Percentiles rank a stretch among this genome's conserved stretches.
Evolutionary conservation across 2,888 invertebrate genomes (phyloP).

Genomic region (Nebria salina): DNA sequence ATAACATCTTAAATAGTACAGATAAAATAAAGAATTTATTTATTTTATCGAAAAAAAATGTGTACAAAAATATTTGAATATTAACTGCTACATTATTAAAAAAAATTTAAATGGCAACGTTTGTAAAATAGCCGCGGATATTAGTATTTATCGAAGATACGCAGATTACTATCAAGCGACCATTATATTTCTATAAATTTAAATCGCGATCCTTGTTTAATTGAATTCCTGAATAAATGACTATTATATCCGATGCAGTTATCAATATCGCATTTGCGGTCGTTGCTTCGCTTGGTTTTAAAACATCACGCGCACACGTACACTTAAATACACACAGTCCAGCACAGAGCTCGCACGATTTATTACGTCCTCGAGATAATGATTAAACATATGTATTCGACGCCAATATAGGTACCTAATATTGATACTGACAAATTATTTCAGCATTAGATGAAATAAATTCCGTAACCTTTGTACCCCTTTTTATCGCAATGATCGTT

Average conservation of each 20-base stretch:
- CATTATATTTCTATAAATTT: conserved; percentile 42
- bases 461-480: conserved; percentile 5
- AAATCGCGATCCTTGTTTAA: conserved; percentile 42
- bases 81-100: not conserved
- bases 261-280: conserved; percentile 46
- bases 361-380: not conserved
- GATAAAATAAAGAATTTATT: not conserved
- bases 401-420: not conserved
- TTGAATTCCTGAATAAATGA: conserved; percentile 45
- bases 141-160: conserved; percentile 37
- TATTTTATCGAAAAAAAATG: not conserved
- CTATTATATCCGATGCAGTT: conserved; percentile 43
- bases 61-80: not conserved
- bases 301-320: conserved; percentile 21
- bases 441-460: conserved; percentile 7
- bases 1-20: too few species aligned
- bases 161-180: conserved; percentile 31
- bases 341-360: conserved; percentile 3
- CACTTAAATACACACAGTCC: conserved; percentile 10
- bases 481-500: conserved; percentile 15
- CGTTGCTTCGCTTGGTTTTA: conserved; percentile 35
- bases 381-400: not conserved
- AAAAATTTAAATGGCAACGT: not conserved
- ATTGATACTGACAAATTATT: conserved; percentile 3
- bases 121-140: not conserved